These are phyloP conservation scores for Gallinago undulata DNA, from an alignment of 2,113 vertebrate species.

Conservation along the genomic window DNA sequence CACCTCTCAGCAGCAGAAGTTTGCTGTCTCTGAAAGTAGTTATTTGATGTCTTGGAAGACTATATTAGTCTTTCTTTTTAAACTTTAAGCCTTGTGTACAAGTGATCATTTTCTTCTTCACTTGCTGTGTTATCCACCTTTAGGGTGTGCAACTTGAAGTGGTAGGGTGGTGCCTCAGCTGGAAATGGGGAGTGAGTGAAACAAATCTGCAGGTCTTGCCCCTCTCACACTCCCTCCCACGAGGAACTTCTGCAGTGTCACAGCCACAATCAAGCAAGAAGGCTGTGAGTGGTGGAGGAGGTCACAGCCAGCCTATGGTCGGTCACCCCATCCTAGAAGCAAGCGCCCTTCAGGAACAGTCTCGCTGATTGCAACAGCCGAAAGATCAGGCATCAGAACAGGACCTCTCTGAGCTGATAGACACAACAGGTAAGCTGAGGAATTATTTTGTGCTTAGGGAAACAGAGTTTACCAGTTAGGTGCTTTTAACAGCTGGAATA, in stretches of 20 bases:
- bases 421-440: slow-evolving; percentile 31
- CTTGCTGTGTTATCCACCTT: background rate
- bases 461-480: background rate
- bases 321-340: background rate
- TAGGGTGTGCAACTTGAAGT: background rate
- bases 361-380: background rate
- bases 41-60: background rate
- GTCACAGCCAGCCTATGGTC: background rate
- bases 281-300: background rate
- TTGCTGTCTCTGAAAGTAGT: background rate
- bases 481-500: background rate
- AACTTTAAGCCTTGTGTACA: background rate
- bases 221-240: background rate
- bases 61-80: background rate
- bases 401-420: background rate
- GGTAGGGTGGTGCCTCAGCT: background rate
- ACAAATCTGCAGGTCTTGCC: background rate
- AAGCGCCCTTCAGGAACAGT: accelerated
- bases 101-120: background rate
- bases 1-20: background rate
- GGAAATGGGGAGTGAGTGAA: background rate
- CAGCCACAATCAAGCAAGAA: background rate
- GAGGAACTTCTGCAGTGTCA: background rate
- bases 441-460: background rate
- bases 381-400: background rate